Evolutionary conservation across 2,888 invertebrate species (phyloP).

Genomic region (Clostera curtula): DNA sequence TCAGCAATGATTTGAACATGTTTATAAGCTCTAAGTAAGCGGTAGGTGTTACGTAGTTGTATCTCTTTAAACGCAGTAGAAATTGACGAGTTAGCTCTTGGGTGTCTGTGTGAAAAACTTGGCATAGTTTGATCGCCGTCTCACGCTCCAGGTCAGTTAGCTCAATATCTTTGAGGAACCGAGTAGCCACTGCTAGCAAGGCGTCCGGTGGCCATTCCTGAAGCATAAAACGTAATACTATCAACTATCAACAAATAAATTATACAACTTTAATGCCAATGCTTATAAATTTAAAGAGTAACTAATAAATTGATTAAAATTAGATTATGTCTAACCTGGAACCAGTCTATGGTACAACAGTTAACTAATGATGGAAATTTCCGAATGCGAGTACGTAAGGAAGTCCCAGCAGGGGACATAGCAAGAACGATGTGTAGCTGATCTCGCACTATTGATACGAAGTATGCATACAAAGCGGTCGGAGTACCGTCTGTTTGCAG

Average conservation of each 20-base stretch:
- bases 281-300: too few relatives aligned
- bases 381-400: constrained; percentile 85
- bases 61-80: constrained; percentile 76
- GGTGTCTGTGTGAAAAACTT: constrained; percentile 91
- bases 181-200: constrained; percentile 88
- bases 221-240: constrained; percentile 1
- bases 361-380: constrained; percentile 96
- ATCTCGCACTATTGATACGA: constrained; percentile 89
- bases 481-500: constrained; percentile 94
- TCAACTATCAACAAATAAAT: background rate
- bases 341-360: constrained; percentile 97
- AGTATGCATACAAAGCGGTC: constrained; percentile 92
- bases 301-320: background rate
- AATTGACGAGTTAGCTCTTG: constrained; percentile 81
- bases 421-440: constrained; percentile 92
- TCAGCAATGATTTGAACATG: constrained; percentile 88
- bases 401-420: constrained; percentile 93
- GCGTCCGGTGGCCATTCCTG: constrained; percentile 96
- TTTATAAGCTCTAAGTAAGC: constrained; percentile 94
- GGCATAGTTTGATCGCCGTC: constrained; percentile 91
- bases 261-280: too few relatives aligned
- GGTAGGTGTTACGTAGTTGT: constrained; percentile 94
- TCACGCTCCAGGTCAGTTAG: constrained; percentile 82
- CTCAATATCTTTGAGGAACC: constrained; percentile 87
- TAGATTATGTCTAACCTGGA: constrained; percentile 83